Percentiles rank a stretch among this genome's conserved stretches.
phyloP scores from a whole-genome alignment of 2,797 vertebrate species.

The Hypotaenidia philippensis region DNA sequence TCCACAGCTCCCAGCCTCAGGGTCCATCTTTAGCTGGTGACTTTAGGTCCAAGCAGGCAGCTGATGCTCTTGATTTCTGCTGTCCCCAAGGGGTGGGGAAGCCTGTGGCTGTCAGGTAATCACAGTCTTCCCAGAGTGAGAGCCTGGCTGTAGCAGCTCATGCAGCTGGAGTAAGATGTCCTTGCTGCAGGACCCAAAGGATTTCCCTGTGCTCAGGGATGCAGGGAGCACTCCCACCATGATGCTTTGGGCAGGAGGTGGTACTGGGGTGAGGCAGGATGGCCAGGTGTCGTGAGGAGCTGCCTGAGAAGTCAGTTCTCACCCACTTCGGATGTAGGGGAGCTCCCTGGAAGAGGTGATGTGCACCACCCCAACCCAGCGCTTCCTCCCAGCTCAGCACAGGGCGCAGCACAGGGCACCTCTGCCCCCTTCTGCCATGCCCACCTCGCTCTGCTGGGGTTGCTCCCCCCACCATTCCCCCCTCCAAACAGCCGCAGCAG shows the following conservation, averaged over 20 bases:
- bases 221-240: not conserved
- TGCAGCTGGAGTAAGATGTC: not conserved
- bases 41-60: not conserved
- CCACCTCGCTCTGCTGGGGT: not conserved
- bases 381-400: not conserved
- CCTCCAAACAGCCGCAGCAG: not conserved
- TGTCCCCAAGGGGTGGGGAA: not conserved
- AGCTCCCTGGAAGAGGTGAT: not conserved
- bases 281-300: not conserved
- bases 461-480: not conserved
- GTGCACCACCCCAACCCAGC: not conserved
- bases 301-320: not conserved
- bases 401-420: not conserved
- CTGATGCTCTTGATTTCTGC: not conserved
- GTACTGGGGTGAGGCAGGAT: not conserved
- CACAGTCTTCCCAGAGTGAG: not conserved
- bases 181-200: not conserved
- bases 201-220: not conserved
- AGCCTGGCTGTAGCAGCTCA: not conserved
- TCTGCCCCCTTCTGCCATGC: not conserved
- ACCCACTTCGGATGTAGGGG: accelerated
- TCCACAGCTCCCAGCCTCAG: not conserved
- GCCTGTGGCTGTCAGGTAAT: not conserved
- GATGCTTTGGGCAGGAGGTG: not conserved
- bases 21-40: not conserved